Base-by-base conservation (phyloP, 2,888 invertebrate genomes). In the Enchytraeus crypticus region DNA sequence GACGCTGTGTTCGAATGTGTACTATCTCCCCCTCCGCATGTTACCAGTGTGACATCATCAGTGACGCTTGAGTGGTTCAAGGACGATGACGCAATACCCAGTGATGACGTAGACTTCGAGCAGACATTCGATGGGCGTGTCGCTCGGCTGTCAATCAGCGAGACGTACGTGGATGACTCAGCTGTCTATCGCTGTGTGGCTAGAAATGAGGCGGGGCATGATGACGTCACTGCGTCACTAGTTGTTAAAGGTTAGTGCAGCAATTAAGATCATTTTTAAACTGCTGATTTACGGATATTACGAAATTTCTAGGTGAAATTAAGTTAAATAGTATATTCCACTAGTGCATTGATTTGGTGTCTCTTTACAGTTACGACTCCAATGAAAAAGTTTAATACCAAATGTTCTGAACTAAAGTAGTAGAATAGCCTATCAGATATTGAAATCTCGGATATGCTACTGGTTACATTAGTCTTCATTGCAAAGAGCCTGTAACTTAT, bases 51-150 rank as follows among this genome's bases (percentile, higher is more conserved):
- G 38, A n/a, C n/a, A n/a, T n/a, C n/a, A n/a, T n/a, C n/a, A n/a
- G n/a, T n/a, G n/a, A 38, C 11, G 11, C 26, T 54, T 21, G 33
- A 14, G 23, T 54, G 54, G 54, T 54, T 34, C 54, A 54, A 54
- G 43, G 54, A 54, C 43, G 54, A 54, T 14, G 54, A 54, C 43
- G 32, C 23, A 26, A 54, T 54, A 34, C 54, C 54, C 1, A 33
- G 33, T 3, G 54, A 54, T 4, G 54, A 54, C 38, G 54, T 34
- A 5, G 57, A 57, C 8, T 47, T 57, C 47, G 46, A 46, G 47
- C 57, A 57, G 30, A 47, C 57, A 46, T 57, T 47, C 18, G 57
- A 57, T n/a, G 57, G 57, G 26, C 32, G 29, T n/a, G 57, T 57
- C 1, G 57, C 57, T 3, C 32, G 30, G 57, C 57, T 57, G 46